phyloP scores from a whole-genome alignment of 2,888 invertebrate genomes.

The Polyommatus icarus region DNA sequence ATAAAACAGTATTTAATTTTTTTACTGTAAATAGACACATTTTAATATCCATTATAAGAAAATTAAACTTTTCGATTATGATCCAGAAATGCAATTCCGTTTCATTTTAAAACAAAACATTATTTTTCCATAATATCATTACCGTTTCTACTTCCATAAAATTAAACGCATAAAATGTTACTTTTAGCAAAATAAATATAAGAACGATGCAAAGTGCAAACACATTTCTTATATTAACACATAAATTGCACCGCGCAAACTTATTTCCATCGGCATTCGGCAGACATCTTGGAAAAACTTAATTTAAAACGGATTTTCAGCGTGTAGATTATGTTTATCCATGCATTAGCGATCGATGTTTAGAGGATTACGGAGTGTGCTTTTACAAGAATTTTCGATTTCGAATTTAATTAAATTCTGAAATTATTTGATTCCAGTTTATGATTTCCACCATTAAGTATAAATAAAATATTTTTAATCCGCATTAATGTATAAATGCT shows the following conservation, averaged over 20 bases:
- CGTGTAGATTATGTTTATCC: not conserved
- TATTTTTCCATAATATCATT: not conserved
- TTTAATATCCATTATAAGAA: not conserved
- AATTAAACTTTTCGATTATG: not conserved
- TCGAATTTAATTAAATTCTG: too few species aligned
- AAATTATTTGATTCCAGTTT: too few species aligned
- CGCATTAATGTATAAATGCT: too few species aligned
- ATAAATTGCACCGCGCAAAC: constrained; percentile 23
- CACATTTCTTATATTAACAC: constrained; percentile 24
- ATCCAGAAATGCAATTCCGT: not conserved
- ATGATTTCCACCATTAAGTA: too few species aligned
- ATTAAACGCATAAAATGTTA: constrained; percentile 19
- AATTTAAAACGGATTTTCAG: not conserved
- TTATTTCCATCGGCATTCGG: constrained; percentile 9
- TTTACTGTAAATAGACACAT: too few species aligned
- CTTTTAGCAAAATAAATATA: constrained; percentile 21
- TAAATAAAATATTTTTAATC: too few species aligned
- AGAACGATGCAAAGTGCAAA: constrained; percentile 24
- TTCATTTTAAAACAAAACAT: not conserved
- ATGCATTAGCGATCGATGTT: not conserved
- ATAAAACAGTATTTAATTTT: too few species aligned
- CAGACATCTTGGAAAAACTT: constrained; percentile 12
- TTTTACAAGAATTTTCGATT: not conserved
- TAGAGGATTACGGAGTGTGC: not conserved
- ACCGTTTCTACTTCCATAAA: not conserved